Percentiles rank a stretch among this genome's conserved stretches.
Conservation (phyloP, 2,888 invertebrate genomes). For the Meteorus cinctellus region DNA sequence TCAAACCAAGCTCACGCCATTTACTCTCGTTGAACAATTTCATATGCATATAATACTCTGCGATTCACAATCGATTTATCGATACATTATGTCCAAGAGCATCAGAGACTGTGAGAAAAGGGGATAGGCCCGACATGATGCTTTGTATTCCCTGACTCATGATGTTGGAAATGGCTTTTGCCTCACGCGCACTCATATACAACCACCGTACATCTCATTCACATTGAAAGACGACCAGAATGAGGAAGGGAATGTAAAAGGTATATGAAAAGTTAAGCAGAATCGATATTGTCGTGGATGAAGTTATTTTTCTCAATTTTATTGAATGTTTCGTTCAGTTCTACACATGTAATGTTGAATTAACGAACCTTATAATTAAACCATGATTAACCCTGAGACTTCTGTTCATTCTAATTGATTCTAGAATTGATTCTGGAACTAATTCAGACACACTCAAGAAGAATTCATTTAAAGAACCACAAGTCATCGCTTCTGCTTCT, state of each 20-base stretch:
- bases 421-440: too few species aligned
- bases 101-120: conserved; percentile 1
- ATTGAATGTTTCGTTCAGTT: background rate
- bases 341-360: too few species aligned
- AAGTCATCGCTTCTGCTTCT: background rate
- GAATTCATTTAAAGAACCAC: too few species aligned
- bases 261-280: background rate
- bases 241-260: background rate
- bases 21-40: background rate
- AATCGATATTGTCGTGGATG: background rate
- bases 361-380: too few species aligned
- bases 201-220: background rate
- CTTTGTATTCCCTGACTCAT: conserved; percentile 28
- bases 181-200: background rate
- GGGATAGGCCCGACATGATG: background rate
- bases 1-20: background rate
- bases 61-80: conserved; percentile 40
- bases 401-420: too few species aligned
- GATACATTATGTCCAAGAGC: conserved; percentile 39
- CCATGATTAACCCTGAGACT: too few species aligned
- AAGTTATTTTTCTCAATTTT: background rate
- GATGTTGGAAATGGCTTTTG: conserved; percentile 17
- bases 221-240: background rate
- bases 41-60: conserved; percentile 26
- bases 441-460: too few species aligned